phyloP scores from a whole-genome alignment of 1,140 invertebrate genomes.

The Scylla paramamosain region DNA sequence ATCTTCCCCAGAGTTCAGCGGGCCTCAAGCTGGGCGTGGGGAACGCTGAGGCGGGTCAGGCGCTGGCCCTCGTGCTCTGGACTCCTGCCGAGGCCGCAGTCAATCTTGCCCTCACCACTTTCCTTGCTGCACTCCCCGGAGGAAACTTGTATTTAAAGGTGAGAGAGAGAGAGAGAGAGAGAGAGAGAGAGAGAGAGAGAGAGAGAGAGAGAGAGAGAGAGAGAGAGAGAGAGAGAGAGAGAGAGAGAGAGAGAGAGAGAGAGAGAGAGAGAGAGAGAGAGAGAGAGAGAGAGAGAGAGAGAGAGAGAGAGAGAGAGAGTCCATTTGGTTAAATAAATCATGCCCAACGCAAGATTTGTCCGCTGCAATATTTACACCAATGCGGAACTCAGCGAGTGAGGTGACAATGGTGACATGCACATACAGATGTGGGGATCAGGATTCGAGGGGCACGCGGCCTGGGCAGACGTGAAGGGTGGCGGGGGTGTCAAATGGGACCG shows the following conservation, averaged over 20 bases:
- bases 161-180: neutral
- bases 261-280: neutral
- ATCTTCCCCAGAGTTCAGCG: constrained; percentile 36
- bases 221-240: neutral
- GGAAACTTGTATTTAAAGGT: constrained; percentile 64
- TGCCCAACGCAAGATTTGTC: neutral
- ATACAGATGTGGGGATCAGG: neutral
- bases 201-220: neutral
- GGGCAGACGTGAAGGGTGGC: constrained; percentile 44
- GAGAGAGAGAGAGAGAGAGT: too few relatives aligned
- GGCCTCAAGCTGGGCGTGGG: constrained; percentile 30
- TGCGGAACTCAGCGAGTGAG: neutral
- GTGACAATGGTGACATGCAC: neutral
- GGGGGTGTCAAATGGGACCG: constrained; percentile 48
- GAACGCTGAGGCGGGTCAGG: constrained; percentile 1
- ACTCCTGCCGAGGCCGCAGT: constrained; percentile 27
- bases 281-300: neutral
- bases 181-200: neutral
- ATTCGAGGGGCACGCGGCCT: constrained; percentile 42
- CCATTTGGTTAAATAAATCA: neutral
- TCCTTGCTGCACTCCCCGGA: constrained; percentile 3
- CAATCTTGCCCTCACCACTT: constrained; percentile 51
- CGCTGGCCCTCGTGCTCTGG: constrained; percentile 24
- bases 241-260: neutral
- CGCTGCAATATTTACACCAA: neutral